Evolutionary conservation across 2,888 invertebrate genomes (phyloP).

Genomic region (Cremastinae sp.): DNA sequence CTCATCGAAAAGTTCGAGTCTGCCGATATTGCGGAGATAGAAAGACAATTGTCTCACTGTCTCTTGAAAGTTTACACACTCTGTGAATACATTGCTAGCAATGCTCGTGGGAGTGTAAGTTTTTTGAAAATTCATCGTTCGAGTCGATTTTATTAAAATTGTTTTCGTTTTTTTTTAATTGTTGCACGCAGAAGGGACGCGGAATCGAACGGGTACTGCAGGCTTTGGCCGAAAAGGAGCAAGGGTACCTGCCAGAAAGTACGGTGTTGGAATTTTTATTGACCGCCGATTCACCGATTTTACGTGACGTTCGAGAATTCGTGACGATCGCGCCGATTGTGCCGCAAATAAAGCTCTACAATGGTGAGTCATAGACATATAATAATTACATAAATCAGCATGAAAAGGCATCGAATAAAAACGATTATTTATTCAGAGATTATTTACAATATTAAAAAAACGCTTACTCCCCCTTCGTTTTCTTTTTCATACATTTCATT

Average conservation of each 20-base stretch:
- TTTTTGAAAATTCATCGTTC: not conserved
- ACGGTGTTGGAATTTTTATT: slow-evolving; percentile 70
- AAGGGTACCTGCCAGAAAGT: slow-evolving; percentile 68
- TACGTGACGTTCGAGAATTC: slow-evolving; percentile 67
- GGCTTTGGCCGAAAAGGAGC: slow-evolving; percentile 56
- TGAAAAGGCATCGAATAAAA: slow-evolving; percentile 73
- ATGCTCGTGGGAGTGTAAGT: slow-evolving; percentile 59
- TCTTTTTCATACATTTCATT: slow-evolving; percentile 52
- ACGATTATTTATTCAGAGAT: slow-evolving; percentile 79
- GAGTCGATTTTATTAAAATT: not conserved
- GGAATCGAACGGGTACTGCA: slow-evolving; percentile 56
- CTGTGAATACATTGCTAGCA: slow-evolving; percentile 65
- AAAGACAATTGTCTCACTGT: slow-evolving; percentile 65
- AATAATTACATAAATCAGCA: not conserved
- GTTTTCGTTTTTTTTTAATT: too few relatives aligned
- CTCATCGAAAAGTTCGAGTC: slow-evolving; percentile 65
- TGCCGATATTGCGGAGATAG: slow-evolving; percentile 42
- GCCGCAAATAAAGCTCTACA: slow-evolving; percentile 64
- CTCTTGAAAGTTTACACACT: slow-evolving; percentile 68
- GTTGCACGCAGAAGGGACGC: slow-evolving; percentile 17
- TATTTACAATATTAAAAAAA: slow-evolving; percentile 79
- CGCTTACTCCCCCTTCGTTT: slow-evolving; percentile 57
- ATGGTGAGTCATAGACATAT: slow-evolving; percentile 67
- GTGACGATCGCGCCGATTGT: slow-evolving; percentile 57
- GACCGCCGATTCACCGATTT: slow-evolving; percentile 57